Conservation (phyloP, 2,113 vertebrate species). For the Rana temporaria region DNA sequence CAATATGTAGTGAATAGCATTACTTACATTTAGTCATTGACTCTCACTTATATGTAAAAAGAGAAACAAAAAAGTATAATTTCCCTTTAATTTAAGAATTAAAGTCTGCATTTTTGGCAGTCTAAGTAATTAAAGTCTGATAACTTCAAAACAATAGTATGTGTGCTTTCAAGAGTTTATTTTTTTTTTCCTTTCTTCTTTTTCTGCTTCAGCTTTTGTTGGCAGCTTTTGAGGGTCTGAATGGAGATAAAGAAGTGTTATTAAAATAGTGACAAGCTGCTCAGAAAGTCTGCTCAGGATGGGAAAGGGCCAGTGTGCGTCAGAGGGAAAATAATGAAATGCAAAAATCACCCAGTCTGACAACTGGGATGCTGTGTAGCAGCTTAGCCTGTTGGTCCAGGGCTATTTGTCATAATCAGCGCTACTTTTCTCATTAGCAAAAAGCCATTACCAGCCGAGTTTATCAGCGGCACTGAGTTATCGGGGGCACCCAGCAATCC, state of each 20-base stretch:
- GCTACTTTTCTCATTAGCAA: slow-evolving; percentile 95
- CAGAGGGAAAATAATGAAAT: slow-evolving; percentile 89
- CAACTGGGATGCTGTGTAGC: slow-evolving; percentile 89
- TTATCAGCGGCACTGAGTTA: slow-evolving; percentile 88
- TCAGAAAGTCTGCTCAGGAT: slow-evolving; percentile 70
- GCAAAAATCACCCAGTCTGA: slow-evolving; percentile 85
- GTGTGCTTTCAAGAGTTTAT: slow-evolving; percentile 46
- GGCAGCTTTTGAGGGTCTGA: slow-evolving; percentile 70
- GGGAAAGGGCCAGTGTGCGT: slow-evolving; percentile 78
- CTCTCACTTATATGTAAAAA: no score
- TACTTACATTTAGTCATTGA: no score
- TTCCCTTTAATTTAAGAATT: no score
- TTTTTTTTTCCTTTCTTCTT: slow-evolving; percentile 43
- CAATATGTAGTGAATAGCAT: no score
- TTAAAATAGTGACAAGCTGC: slow-evolving; percentile 78
- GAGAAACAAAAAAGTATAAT: no score
- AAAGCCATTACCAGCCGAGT: slow-evolving; percentile 93
- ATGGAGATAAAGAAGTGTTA: slow-evolving; percentile 82
- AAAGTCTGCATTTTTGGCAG: background rate
- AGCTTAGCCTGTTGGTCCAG: slow-evolving; percentile 95
- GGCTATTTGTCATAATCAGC: slow-evolving; percentile 95
- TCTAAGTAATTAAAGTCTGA: slow-evolving; percentile 63
- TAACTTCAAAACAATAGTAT: slow-evolving; percentile 68
- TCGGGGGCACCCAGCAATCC: slow-evolving; percentile 81
- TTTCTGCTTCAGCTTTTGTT: slow-evolving; percentile 67